Conservation (phyloP, 2,113 vertebrate genomes). For the Epinephelus cyanopodus region DNA sequence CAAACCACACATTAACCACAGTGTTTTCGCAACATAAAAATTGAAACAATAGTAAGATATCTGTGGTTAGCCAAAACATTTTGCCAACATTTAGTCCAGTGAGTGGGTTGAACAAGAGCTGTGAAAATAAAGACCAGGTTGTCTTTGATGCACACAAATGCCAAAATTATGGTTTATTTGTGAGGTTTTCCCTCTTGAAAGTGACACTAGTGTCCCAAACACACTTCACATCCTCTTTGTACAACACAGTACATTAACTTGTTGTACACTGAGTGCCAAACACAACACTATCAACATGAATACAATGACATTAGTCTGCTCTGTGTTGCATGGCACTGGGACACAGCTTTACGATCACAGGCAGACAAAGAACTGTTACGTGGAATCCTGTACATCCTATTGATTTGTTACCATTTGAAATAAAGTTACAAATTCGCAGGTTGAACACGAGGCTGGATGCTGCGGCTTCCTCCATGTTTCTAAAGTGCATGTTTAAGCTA, state of each 20-base stretch:
- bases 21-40: too few species aligned
- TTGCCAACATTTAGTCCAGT: too few species aligned
- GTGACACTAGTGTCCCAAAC: not conserved
- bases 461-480: conserved; percentile 44
- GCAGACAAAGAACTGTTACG: not conserved
- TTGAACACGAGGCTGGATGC: conserved; percentile 27
- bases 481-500: conserved; percentile 74
- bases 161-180: not conserved
- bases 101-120: too few species aligned
- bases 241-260: not conserved
- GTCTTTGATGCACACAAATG: not conserved
- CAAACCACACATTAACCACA: too few species aligned
- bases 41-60: too few species aligned
- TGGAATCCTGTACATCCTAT: not conserved
- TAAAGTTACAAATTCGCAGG: conserved; percentile 35
- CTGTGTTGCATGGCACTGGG: not conserved
- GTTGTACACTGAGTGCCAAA: not conserved
- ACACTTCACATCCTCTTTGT: not conserved
- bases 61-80: too few species aligned
- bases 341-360: not conserved
- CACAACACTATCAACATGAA: not conserved
- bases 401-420: conserved; percentile 24
- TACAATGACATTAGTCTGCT: not conserved
- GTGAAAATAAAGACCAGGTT: too few species aligned
- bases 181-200: not conserved